Evolutionary conservation across 2,888 invertebrate genomes (phyloP).

Genomic region (Villa cingulata): DNA sequence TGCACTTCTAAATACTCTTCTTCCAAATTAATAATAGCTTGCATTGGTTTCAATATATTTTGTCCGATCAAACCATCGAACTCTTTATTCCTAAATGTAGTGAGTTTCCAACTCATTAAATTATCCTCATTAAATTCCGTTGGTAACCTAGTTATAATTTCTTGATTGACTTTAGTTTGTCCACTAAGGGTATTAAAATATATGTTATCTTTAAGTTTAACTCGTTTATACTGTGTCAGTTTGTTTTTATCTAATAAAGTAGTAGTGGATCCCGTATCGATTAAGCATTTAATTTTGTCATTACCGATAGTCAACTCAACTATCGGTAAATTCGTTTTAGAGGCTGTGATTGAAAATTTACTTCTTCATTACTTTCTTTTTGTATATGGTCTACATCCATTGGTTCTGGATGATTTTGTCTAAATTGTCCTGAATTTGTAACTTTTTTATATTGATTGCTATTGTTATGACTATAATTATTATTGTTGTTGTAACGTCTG

Average conservation of each 20-base stretch:
- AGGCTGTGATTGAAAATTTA: constrained; percentile 15
- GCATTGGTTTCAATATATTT: constrained; percentile 6
- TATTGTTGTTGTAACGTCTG: background rate
- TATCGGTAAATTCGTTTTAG: constrained; percentile 13
- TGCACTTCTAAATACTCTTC: constrained; percentile 6
- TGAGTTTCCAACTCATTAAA: constrained; percentile 10
- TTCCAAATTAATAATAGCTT: constrained; percentile 11
- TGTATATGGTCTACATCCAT: constrained; percentile 1
- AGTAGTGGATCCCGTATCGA: constrained; percentile 1
- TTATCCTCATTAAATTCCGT: constrained; percentile 12
- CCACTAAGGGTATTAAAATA: constrained; percentile 9
- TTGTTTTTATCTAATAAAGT: constrained; percentile 1
- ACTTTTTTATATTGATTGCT: background rate
- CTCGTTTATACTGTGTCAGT: background rate
- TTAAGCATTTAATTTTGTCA: constrained; percentile 11
- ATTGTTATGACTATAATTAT: background rate
- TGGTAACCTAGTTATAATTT: constrained; percentile 11
- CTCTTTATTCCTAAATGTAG: background rate
- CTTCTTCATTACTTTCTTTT: constrained; percentile 7
- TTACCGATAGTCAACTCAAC: constrained; percentile 13
- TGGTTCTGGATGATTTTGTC: background rate
- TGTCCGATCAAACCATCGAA: constrained; percentile 6
- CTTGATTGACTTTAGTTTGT: constrained; percentile 3
- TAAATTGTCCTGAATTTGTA: background rate
- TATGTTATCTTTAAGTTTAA: background rate